Conservation (phyloP, 2,797 vertebrate species). For the Protonibea diacanthus region DNA sequence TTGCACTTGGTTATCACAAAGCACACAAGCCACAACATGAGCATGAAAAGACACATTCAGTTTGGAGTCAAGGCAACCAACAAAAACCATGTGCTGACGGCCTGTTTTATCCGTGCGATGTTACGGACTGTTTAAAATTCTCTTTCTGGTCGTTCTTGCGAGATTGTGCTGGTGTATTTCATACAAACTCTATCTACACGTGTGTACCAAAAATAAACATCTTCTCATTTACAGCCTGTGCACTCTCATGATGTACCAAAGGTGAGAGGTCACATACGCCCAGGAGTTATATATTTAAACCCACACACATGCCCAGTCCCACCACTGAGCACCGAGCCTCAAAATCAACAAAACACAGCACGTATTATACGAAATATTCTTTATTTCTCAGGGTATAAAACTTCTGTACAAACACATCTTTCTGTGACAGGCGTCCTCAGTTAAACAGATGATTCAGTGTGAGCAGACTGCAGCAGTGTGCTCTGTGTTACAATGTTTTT, state of each 20-base stretch:
- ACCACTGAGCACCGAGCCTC: constrained; percentile 15
- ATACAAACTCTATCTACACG: background rate
- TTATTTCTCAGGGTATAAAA: constrained; percentile 82
- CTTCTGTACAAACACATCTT: constrained; percentile 70
- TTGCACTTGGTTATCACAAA: constrained; percentile 57
- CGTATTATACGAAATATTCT: constrained; percentile 68
- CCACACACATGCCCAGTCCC: constrained; percentile 29
- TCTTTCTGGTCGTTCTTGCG: background rate
- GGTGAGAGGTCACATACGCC: background rate
- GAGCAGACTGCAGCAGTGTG: constrained; percentile 31
- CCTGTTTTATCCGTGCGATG: background rate
- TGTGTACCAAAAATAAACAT: constrained; percentile 1
- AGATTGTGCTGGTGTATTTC: background rate
- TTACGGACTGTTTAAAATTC: background rate
- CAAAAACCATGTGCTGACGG: background rate
- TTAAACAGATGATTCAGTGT: constrained; percentile 31
- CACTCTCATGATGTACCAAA: background rate
- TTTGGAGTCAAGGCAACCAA: background rate
- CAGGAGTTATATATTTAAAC: constrained; percentile 42
- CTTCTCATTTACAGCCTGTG: constrained; percentile 14
- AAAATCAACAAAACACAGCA: constrained; percentile 57
- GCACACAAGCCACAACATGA: constrained; percentile 28
- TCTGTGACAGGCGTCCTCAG: constrained; percentile 37
- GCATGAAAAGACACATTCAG: constrained; percentile 32
- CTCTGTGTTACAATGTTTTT: constrained; percentile 47